Evolutionary conservation across 2,797 vertebrate genomes (phyloP).

Genomic region (Falco biarmicus): DNA sequence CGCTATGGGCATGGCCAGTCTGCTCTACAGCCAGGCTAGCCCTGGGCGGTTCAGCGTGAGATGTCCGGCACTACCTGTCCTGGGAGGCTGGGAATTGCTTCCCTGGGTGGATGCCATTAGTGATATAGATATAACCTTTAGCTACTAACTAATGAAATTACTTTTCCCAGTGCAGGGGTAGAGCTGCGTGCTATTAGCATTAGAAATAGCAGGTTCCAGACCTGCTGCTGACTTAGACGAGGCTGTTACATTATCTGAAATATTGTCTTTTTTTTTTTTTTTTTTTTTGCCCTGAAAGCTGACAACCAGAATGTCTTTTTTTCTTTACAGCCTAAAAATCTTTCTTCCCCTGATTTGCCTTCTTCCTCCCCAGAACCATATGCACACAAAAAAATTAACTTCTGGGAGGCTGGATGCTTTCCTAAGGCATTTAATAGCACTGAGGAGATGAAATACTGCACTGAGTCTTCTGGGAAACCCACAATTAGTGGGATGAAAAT

Average conservation of each 20-base stretch:
- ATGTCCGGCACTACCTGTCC: not conserved
- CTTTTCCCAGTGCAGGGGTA: not conserved
- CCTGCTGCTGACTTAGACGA: not conserved
- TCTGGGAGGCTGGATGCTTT: conserved; percentile 1
- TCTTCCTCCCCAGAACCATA: not conserved
- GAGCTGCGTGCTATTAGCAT: not conserved
- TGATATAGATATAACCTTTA: not conserved
- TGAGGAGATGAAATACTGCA: conserved; percentile 6
- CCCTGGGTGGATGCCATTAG: not conserved
- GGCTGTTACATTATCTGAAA: not conserved
- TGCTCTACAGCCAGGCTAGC: conserved; percentile 15
- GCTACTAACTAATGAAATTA: not conserved
- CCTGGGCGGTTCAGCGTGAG: rapidly evolving
- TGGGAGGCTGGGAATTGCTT: not conserved
- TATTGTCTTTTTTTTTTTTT: not conserved
- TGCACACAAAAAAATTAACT: not conserved
- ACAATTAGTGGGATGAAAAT: conserved; percentile 55
- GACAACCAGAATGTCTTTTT: not conserved
- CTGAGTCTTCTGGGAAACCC: conserved; percentile 36
- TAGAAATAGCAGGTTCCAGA: not conserved
- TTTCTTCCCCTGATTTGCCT: not conserved
- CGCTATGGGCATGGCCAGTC: not conserved
- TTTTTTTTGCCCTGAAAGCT: not conserved
- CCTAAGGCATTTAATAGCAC: not conserved
- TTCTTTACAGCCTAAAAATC: not conserved